These are phyloP conservation scores for Acrocephalus arundinaceus DNA, from an alignment of 2,113 vertebrate genomes.

Conservation along the genomic window DNA sequence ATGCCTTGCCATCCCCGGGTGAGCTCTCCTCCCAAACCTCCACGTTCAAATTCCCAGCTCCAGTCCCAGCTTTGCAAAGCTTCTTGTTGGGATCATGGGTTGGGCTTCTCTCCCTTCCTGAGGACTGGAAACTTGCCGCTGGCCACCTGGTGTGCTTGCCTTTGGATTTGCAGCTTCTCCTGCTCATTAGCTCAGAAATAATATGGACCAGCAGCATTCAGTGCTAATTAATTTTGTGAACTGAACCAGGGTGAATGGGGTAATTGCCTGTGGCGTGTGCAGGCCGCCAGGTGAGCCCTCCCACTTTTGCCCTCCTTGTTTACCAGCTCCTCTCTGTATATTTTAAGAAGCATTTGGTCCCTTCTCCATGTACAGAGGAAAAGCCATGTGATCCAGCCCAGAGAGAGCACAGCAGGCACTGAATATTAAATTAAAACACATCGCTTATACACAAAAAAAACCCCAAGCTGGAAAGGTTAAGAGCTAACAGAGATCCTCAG, in stretches of 20 bases:
- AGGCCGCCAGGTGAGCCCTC: slow-evolving; percentile 17
- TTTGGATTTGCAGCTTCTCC: slow-evolving; percentile 3
- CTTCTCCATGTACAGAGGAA: background rate
- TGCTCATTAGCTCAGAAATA: slow-evolving; percentile 49
- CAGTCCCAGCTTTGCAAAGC: fast-evolving
- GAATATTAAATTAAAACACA: slow-evolving; percentile 71
- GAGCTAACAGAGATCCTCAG: slow-evolving; percentile 64
- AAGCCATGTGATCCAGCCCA: background rate
- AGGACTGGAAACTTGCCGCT: background rate
- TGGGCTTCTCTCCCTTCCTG: background rate
- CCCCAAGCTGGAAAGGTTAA: slow-evolving; percentile 70
- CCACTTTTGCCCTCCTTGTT: background rate
- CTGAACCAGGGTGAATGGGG: slow-evolving; percentile 46
- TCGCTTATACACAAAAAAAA: background rate
- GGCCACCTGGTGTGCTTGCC: background rate
- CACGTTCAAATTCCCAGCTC: fast-evolving
- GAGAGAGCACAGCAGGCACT: slow-evolving; percentile 44
- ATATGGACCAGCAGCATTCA: slow-evolving; percentile 34
- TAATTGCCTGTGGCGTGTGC: background rate
- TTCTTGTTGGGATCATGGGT: fast-evolving
- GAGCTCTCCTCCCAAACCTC: background rate
- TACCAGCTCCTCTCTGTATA: slow-evolving; percentile 30
- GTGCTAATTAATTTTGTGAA: slow-evolving; percentile 71
- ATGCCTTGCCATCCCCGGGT: fast-evolving
- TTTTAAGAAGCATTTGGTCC: slow-evolving; percentile 60